Evolutionary conservation across 2,113 vertebrate genomes (phyloP).

Genomic region (Epinephelus moara): DNA sequence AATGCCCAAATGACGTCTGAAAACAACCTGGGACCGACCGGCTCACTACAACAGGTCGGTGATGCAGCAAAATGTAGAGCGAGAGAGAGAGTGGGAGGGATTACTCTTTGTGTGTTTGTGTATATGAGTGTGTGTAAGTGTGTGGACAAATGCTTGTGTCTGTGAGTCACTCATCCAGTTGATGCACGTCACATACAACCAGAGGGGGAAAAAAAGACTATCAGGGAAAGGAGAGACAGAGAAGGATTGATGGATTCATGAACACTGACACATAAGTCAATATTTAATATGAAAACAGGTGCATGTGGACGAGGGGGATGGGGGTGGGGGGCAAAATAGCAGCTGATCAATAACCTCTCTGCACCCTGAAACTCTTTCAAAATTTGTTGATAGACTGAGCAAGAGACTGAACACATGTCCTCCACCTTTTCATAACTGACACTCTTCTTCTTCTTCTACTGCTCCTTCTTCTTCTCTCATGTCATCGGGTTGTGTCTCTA

Average conservation of each 20-base stretch:
- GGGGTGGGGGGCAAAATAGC: conserved; percentile 3
- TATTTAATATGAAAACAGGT: neutral
- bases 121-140: conserved; percentile 34
- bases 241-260: neutral
- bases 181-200: conserved; percentile 46
- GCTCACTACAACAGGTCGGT: conserved; percentile 48
- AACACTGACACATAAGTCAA: conserved; percentile 28
- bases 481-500: conserved; percentile 72
- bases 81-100: conserved; percentile 46
- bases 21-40: conserved; percentile 13
- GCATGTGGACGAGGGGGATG: neutral
- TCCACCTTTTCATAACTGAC: conserved; percentile 26
- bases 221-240: conserved; percentile 5
- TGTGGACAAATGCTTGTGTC: conserved; percentile 29
- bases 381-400: accelerated
- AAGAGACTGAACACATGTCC: conserved; percentile 5
- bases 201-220: neutral
- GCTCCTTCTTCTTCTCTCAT: conserved; percentile 36
- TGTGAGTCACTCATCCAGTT: conserved; percentile 67
- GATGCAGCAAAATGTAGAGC: conserved; percentile 51
- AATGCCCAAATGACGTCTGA: conserved; percentile 19
- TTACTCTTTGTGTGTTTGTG: conserved; percentile 38
- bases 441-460: neutral
- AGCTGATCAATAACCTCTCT: conserved; percentile 15
- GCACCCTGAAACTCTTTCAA: neutral